phyloP scores from a whole-genome alignment of 2,888 invertebrate species.

The Euzophera pinguis region DNA sequence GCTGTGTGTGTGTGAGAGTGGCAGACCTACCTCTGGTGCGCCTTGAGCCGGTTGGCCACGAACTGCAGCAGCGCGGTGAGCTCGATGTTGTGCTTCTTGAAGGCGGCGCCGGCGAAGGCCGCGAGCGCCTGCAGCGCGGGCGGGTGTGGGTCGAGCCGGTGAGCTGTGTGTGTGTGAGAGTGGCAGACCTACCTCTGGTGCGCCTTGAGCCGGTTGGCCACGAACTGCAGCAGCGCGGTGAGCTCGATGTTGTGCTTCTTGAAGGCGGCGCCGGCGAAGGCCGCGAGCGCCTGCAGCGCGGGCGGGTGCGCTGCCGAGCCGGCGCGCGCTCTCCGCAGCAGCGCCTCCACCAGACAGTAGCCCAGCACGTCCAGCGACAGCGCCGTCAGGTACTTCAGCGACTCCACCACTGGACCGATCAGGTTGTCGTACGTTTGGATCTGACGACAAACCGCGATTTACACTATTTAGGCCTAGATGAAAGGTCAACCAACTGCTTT shows the following conservation, averaged over 20 bases:
- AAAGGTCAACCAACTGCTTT: no score
- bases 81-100: no score
- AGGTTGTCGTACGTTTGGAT: slow-evolving; percentile 97
- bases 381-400: slow-evolving; percentile 96
- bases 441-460: slow-evolving; percentile 56
- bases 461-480: no score
- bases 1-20: no score
- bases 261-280: slow-evolving; percentile 97
- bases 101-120: no score
- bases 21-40: no score
- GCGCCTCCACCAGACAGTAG: slow-evolving; percentile 95
- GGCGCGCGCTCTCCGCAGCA: slow-evolving; percentile 73
- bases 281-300: slow-evolving; percentile 96
- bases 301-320: slow-evolving; percentile 93
- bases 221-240: slow-evolving; percentile 96
- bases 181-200: slow-evolving; percentile 87
- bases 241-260: slow-evolving; percentile 98
- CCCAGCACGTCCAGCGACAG: slow-evolving; percentile 97
- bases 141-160: no score
- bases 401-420: slow-evolving; percentile 98
- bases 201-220: slow-evolving; percentile 97
- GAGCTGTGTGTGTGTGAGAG: neutral
- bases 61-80: no score
- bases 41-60: no score
- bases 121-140: no score